Percentiles rank a stretch among this genome's conserved stretches.
Evolutionary conservation across 2,113 vertebrate genomes (phyloP).

Genomic region (Sisor rabdophorus): DNA sequence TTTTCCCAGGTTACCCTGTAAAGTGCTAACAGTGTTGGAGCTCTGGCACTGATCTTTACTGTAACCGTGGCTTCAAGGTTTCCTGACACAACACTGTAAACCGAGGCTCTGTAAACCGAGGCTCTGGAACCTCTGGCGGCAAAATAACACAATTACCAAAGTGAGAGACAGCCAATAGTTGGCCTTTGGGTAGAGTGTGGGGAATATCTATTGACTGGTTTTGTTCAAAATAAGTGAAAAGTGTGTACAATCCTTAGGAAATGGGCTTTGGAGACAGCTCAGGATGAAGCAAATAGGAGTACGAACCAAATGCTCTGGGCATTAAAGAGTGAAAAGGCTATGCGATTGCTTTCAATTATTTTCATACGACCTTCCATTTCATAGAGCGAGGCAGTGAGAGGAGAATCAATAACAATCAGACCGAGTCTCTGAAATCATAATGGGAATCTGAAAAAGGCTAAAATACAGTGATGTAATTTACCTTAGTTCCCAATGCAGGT

Average conservation of each 20-base stretch:
- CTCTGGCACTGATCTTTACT: slow-evolving; percentile 19
- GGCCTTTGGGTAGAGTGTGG: slow-evolving; percentile 36
- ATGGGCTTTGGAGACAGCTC: slow-evolving; percentile 17
- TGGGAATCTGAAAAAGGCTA: slow-evolving; percentile 23
- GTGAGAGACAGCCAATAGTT: slow-evolving; percentile 24
- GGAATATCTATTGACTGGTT: slow-evolving; percentile 39
- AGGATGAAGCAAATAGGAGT: slow-evolving; percentile 17
- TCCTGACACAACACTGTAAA: slow-evolving; percentile 39
- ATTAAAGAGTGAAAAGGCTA: slow-evolving; percentile 26
- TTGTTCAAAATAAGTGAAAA: slow-evolving; percentile 21
- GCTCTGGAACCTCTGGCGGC: slow-evolving; percentile 16
- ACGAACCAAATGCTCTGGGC: slow-evolving; percentile 12
- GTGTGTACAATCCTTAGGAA: slow-evolving; percentile 37
- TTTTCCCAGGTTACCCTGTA: slow-evolving; percentile 7
- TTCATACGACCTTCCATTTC: slow-evolving; percentile 33
- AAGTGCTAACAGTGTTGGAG: slow-evolving; percentile 20
- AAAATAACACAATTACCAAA: slow-evolving; percentile 48
- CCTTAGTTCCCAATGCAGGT: slow-evolving; percentile 33
- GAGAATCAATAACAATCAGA: slow-evolving; percentile 29
- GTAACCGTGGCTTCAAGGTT: slow-evolving; percentile 35
- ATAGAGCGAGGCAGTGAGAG: slow-evolving; percentile 4
- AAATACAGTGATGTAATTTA: slow-evolving; percentile 35
- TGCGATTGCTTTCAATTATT: slow-evolving; percentile 34
- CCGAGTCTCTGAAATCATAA: slow-evolving; percentile 22
- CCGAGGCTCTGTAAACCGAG: slow-evolving; percentile 36